A percentile compares a stretch with the other conserved stretches of the same genome.
phyloP scores from a whole-genome alignment of 2,797 vertebrate species.

The Neomorphus geoffroyi region DNA sequence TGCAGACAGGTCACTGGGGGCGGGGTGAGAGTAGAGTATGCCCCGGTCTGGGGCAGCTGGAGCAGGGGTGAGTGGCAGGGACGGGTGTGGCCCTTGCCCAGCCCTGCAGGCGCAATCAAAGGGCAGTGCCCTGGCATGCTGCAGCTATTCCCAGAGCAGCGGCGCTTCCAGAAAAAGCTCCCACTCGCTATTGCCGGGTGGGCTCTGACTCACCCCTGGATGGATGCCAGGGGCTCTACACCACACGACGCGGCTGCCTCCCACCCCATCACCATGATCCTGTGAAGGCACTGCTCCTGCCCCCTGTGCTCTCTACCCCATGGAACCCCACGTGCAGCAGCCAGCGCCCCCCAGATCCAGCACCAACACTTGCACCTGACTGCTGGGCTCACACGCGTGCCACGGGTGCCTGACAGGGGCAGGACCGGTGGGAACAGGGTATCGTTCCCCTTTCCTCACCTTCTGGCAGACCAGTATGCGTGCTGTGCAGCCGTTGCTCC shows the following conservation, averaged over 20 bases:
- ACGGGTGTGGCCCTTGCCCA: background rate
- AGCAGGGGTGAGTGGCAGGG: slow-evolving; percentile 29
- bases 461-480: background rate
- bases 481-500: background rate
- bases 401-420: background rate
- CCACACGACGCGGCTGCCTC: background rate
- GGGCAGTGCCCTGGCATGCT: slow-evolving; percentile 13
- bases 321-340: accelerated
- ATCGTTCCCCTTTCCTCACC: background rate
- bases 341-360: accelerated
- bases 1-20: accelerated
- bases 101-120: background rate
- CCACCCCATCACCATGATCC: accelerated
- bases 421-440: accelerated
- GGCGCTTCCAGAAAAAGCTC: slow-evolving; percentile 37
- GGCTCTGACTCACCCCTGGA: slow-evolving; percentile 44
- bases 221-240: background rate
- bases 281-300: background rate
- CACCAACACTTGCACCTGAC: accelerated
- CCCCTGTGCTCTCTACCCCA: accelerated
- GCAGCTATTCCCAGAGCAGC: background rate
- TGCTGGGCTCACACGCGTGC: accelerated
- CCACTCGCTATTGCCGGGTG: background rate
- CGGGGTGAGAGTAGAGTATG: accelerated
- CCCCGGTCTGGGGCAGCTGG: accelerated